Conservation (phyloP, 2,113 vertebrate genomes). For the Neodontobutis hainanensis region DNA sequence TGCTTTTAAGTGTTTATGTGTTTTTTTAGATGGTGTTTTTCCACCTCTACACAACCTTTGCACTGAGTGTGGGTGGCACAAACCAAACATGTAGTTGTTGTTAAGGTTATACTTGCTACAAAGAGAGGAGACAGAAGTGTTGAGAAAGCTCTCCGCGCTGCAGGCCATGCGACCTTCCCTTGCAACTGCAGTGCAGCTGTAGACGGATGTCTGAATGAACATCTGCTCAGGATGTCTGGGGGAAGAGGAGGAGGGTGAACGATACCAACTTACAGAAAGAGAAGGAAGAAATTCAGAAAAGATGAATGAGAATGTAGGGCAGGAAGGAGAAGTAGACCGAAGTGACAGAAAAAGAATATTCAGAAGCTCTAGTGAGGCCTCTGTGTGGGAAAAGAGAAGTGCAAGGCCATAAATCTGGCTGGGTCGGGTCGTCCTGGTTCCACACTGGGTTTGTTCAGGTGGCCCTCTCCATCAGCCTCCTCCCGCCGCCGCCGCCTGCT, state of each 20-base stretch:
- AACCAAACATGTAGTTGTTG: constrained; percentile 33
- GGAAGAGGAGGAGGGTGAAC: constrained; percentile 42
- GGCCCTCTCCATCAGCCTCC: constrained; percentile 69
- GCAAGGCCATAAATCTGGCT: constrained; percentile 69
- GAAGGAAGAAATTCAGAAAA: constrained; percentile 25
- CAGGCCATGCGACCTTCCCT: constrained; percentile 46
- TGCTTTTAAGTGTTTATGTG: background rate
- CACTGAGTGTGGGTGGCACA: constrained; percentile 41
- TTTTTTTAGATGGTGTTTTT: background rate
- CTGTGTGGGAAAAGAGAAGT: constrained; percentile 60
- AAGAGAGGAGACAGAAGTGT: constrained; percentile 59
- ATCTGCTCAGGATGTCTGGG: constrained; percentile 71
- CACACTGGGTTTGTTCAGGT: constrained; percentile 76
- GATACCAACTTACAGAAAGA: constrained; percentile 38
- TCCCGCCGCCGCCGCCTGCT: constrained; percentile 39
- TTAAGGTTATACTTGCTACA: constrained; percentile 47
- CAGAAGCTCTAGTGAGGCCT: constrained; percentile 61
- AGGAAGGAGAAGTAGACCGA: constrained; percentile 44
- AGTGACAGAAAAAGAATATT: constrained; percentile 63
- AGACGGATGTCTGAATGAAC: constrained; percentile 70
- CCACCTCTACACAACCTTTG: constrained; percentile 6
- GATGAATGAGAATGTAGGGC: constrained; percentile 33
- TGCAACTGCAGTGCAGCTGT: constrained; percentile 55
- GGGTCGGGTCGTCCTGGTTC: constrained; percentile 46
- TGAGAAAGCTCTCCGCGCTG: constrained; percentile 46